Evolutionary conservation across 2,113 vertebrate genomes (phyloP), one percentile per base, ranked within the genome.

Genomic region (Prolemur simus): DNA sequence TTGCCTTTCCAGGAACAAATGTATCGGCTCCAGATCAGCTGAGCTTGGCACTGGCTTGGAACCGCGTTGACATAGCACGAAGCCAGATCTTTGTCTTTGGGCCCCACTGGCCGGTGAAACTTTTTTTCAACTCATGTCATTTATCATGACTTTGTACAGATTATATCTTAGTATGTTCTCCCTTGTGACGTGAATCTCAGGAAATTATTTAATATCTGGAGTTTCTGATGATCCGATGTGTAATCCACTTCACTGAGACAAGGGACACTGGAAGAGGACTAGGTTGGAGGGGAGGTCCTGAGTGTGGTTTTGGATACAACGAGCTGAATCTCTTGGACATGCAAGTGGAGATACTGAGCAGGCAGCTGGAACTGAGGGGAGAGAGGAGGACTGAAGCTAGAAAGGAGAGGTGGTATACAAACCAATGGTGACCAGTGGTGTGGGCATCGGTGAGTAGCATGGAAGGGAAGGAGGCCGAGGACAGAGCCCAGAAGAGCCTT

Each of bases 71-170:
- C 80, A 99, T 99, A 47, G 99, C 99, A 60, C 99, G 99, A 74
- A 99, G 99, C 97, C 99, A 99, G 86, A 99, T 99, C 98, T 99
- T 99, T 97, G 99, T 99, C 86, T 99, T 99, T 0, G 99, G 99
- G 84, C 99, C 99, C 95, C 99, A 99, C 95, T 99, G 99, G 98
- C 99, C 99, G 97, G 99, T 99, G 98, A 99, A 97, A 63, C n/a
- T 47, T 25, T 77, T 97, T 97, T 77, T 42, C 15, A 12, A 9
- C 34, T 74, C 82, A 3, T 3, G 71, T 45, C 29, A 29, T 64
- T 93, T 92, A 63, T 9, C 74, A 21, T 58, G 74, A 54, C 94
- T 92, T 39, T 69, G 94, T 94, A 13, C 4, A 80, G 58, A 21
- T 47, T 12, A 39, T 13, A 2, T n/a, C 60, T 89, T 32, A 69